These are phyloP conservation scores for Drosophila melanosoma DNA, from an alignment of 2,888 invertebrate genomes.

Conservation along the genomic window DNA sequence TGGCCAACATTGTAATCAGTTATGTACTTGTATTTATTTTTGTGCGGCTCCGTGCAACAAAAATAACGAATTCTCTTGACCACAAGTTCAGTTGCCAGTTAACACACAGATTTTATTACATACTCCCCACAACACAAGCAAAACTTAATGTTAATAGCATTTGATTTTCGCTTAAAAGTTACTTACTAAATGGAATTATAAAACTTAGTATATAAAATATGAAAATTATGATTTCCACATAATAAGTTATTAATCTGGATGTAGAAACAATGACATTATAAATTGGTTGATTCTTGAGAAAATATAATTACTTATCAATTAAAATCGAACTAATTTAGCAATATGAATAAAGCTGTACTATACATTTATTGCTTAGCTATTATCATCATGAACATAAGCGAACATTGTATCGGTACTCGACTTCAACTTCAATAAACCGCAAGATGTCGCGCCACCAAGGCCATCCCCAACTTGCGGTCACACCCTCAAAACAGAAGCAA, in stretches of 20 bases:
- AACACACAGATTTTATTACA: constrained; percentile 17
- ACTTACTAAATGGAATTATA: background rate
- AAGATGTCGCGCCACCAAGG: constrained; percentile 19
- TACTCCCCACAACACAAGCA: background rate
- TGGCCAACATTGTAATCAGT: constrained; percentile 72
- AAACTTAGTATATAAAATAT: background rate
- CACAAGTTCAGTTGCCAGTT: background rate
- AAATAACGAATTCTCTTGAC: background rate
- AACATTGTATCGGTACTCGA: constrained; percentile 8
- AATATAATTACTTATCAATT: background rate
- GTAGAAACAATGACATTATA: too few relatives aligned
- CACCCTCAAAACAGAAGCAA: constrained; percentile 1
- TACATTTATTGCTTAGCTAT: constrained; percentile 5
- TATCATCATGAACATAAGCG: constrained; percentile 3
- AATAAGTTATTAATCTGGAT: too few relatives aligned
- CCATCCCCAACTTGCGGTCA: background rate
- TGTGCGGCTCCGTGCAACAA: constrained; percentile 1
- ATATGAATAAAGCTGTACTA: background rate
- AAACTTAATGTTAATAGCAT: background rate
- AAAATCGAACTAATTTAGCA: background rate
- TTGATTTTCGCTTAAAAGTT: background rate
- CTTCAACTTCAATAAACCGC: constrained; percentile 20
- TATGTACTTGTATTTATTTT: constrained; percentile 26
- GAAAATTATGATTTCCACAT: background rate
- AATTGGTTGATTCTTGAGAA: too few relatives aligned